phyloP scores from a whole-genome alignment of 1,140 invertebrate genomes.

The Asobara japonica region DNA sequence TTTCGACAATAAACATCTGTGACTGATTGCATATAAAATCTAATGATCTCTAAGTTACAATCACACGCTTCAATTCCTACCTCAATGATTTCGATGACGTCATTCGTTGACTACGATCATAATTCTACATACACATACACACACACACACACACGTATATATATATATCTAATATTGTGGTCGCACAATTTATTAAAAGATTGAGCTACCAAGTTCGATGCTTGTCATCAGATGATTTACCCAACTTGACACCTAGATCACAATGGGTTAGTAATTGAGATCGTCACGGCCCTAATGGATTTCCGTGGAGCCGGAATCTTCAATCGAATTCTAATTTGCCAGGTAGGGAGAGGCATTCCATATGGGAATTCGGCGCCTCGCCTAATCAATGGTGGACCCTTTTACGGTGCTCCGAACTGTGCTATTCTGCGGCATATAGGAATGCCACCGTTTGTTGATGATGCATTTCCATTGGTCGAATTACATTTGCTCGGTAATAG shows the following conservation, averaged over 20 bases:
- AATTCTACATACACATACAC: no score
- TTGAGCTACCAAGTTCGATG: no score
- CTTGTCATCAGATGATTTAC: no score
- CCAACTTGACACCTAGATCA: not conserved
- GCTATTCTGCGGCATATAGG: not conserved
- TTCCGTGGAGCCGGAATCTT: constrained; percentile 15
- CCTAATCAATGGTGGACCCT: not conserved
- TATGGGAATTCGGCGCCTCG: not conserved
- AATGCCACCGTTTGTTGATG: not conserved
- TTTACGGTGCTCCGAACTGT: not conserved
- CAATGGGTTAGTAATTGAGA: not conserved
- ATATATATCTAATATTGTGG: no score
- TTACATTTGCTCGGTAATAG: not conserved
- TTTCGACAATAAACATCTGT: no score
- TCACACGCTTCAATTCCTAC: no score
- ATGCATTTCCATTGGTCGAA: not conserved
- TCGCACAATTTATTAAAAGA: no score
- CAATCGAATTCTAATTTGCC: constrained; percentile 18
- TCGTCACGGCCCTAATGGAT: constrained; percentile 14
- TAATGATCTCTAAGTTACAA: no score
- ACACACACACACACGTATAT: no score
- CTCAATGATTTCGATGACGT: no score
- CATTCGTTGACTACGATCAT: no score
- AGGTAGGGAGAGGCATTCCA: not conserved
- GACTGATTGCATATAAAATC: no score